These are phyloP conservation scores for Anadara kagoshimensis DNA, from an alignment of 1,140 invertebrate genomes.

Conservation along the genomic window DNA sequence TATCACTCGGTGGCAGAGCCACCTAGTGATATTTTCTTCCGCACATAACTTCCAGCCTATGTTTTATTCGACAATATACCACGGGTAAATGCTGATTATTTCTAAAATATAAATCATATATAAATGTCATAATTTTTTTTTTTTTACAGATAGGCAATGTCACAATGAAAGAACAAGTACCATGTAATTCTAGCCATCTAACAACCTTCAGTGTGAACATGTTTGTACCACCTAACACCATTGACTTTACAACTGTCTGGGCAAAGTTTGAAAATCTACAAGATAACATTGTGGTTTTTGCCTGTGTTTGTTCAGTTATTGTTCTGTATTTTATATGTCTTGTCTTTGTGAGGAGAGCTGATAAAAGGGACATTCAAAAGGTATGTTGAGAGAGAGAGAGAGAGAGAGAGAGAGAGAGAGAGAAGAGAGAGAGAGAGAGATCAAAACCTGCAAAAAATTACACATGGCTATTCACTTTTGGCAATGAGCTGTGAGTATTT, in stretches of 20 bases:
- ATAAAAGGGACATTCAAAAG: conserved; percentile 31
- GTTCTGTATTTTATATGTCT: conserved; percentile 24
- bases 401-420: neutral
- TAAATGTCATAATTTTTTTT: no score
- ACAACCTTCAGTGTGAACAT: conserved; percentile 54
- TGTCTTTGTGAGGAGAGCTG: conserved; percentile 20
- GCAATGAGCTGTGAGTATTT: no score
- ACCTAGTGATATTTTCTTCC: no score
- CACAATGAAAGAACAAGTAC: neutral
- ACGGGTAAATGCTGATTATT: no score
- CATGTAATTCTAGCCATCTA: conserved; percentile 28
- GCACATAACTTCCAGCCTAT: no score
- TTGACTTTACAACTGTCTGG: conserved; percentile 75
- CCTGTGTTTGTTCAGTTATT: conserved; percentile 20
- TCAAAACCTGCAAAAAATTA: no score
- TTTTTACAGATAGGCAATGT: conserved; percentile 18
- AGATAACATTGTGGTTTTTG: conserved; percentile 51
- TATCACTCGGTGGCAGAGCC: no score
- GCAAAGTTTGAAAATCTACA: conserved; percentile 37
- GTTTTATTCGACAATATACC: no score
- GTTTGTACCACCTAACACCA: conserved; percentile 74
- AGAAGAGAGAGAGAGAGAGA: neutral
- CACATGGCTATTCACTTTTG: no score
- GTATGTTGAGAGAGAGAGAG: conserved; percentile 10
- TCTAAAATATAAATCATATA: no score